These are phyloP conservation scores for Sinocyclocheilus anshuiensis DNA, from an alignment of 2,113 vertebrate genomes.

Conservation along the genomic window DNA sequence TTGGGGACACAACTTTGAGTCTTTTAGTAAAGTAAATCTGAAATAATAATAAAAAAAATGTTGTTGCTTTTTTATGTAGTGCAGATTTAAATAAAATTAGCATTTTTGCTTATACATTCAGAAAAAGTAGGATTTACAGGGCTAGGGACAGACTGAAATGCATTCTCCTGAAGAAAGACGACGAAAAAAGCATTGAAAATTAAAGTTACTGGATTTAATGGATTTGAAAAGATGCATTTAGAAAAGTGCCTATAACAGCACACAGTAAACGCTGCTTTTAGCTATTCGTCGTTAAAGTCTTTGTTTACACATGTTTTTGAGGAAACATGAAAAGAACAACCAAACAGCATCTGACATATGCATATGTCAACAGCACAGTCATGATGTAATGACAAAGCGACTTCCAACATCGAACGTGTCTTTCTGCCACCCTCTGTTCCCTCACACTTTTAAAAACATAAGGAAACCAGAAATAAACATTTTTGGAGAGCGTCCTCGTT, in stretches of 20 bases:
- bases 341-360: neutral
- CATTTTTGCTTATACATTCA: neutral
- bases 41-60: neutral
- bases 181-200: neutral
- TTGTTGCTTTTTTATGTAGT: neutral
- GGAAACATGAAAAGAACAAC: neutral
- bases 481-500: neutral
- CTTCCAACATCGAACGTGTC: neutral
- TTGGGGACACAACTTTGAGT: neutral
- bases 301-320: neutral
- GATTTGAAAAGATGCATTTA: neutral
- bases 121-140: neutral
- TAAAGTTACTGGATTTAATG: neutral
- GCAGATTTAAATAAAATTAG: neutral
- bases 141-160: neutral
- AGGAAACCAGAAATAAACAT: neutral
- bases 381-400: neutral
- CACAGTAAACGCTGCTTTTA: neutral
- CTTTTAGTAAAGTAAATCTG: neutral
- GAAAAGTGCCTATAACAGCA: neutral
- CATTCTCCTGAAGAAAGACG: neutral
- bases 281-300: neutral
- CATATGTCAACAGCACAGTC: neutral
- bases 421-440: neutral
- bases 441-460: neutral